A percentile compares a stretch with the other conserved stretches of the same genome.
Conservation (phyloP, 2,797 vertebrate species). For the Synanceia verrucosa region DNA sequence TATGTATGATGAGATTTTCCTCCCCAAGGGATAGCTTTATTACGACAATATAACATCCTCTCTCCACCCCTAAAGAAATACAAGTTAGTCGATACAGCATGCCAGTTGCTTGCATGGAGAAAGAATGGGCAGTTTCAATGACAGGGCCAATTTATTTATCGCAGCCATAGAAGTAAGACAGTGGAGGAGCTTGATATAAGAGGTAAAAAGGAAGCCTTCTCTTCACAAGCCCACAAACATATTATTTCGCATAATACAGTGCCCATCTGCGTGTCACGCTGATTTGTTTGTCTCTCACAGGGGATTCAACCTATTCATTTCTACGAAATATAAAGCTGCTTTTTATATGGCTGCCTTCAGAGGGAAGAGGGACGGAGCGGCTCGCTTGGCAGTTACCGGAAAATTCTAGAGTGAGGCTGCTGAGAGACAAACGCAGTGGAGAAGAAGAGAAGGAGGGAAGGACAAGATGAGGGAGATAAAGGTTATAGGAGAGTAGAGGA, state of each 20-base stretch:
- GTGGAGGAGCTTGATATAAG: not conserved
- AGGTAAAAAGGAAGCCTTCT: conserved; percentile 2
- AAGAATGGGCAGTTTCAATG: conserved; percentile 24
- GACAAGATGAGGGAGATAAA: conserved; percentile 7
- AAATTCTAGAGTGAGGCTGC: not conserved
- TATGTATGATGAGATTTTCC: conserved; percentile 68
- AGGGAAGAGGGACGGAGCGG: not conserved
- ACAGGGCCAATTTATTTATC: conserved; percentile 41
- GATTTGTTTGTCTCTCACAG: conserved; percentile 47
- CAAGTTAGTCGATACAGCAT: conserved; percentile 41
- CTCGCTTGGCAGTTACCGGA: conserved; percentile 5
- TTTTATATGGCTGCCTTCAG: conserved; percentile 31
- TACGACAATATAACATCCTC: conserved; percentile 64
- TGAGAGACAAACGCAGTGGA: not conserved
- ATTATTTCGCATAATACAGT: conserved; percentile 21
- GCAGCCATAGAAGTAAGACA: conserved; percentile 3
- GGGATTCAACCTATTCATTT: conserved; percentile 44
- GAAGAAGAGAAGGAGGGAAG: not conserved
- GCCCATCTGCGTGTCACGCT: conserved; percentile 24
- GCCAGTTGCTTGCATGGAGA: conserved; percentile 47
- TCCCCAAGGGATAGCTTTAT: conserved; percentile 63
- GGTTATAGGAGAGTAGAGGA: conserved; percentile 1
- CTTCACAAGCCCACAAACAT: conserved; percentile 6
- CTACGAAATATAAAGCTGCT: conserved; percentile 40
- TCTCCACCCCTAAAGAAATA: conserved; percentile 45